Evolutionary conservation across 2,888 invertebrate species (phyloP).

Genomic region (Eilema caniola): DNA sequence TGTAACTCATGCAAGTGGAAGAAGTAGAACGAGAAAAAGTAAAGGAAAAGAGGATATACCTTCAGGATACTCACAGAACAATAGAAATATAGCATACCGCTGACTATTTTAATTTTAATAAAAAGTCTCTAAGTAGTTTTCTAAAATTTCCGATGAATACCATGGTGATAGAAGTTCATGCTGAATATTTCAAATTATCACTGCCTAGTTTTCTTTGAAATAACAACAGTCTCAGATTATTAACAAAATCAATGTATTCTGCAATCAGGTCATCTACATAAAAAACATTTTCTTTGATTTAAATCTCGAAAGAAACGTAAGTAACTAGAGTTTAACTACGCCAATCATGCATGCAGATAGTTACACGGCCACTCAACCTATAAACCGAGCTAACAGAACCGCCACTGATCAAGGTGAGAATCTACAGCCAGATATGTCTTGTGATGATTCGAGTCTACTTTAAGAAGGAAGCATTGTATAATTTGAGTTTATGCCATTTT

Average conservation of each 20-base stretch:
- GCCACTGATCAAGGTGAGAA: slow-evolving; percentile 14
- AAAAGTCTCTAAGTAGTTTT: too few relatives aligned
- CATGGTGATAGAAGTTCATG: too few relatives aligned
- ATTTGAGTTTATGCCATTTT: slow-evolving; percentile 32
- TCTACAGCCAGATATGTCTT: not conserved
- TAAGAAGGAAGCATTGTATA: not conserved
- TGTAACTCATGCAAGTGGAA: too few relatives aligned
- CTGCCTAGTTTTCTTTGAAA: too few relatives aligned
- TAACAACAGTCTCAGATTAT: not conserved
- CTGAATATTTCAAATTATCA: too few relatives aligned
- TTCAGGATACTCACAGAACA: too few relatives aligned
- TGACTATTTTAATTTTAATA: too few relatives aligned
- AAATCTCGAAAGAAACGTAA: not conserved
- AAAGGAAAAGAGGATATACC: too few relatives aligned
- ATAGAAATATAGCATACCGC: too few relatives aligned
- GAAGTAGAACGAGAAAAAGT: too few relatives aligned
- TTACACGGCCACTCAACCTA: slow-evolving; percentile 4
- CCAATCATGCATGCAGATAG: slow-evolving; percentile 13
- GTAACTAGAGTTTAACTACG: slow-evolving; percentile 1
- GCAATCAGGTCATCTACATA: not conserved
- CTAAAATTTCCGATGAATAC: too few relatives aligned
- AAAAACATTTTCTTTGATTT: not conserved
- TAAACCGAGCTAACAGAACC: slow-evolving; percentile 20
- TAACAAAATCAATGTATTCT: not conserved
- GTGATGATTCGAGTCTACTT: not conserved